Conservation (phyloP, 2,113 vertebrate genomes). For the Periophthalmus modestus region DNA sequence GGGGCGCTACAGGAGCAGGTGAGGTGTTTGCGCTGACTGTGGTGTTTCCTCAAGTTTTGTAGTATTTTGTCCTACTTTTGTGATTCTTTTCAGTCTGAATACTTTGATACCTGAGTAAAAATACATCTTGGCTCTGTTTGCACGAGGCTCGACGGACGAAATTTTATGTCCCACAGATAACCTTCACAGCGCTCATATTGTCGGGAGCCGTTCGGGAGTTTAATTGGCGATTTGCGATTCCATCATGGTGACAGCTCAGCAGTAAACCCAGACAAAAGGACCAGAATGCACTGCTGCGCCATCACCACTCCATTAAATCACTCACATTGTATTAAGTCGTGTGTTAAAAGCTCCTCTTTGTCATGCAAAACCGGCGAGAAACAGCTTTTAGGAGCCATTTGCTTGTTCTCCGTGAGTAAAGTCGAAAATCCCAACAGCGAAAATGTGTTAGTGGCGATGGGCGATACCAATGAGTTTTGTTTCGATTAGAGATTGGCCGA, state of each 20-base stretch:
- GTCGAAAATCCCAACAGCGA: no score
- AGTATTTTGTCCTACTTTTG: no score
- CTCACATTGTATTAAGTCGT: not conserved
- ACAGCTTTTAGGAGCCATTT: not conserved
- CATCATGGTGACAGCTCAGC: not conserved
- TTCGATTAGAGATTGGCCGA: no score
- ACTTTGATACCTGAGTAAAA: not conserved
- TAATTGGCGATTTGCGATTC: constrained; percentile 7
- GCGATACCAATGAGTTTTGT: no score
- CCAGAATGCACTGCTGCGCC: not conserved
- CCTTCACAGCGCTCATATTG: not conserved
- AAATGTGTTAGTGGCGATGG: no score
- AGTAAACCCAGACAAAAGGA: constrained; percentile 4
- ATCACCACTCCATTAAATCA: not conserved
- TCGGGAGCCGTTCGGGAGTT: not conserved
- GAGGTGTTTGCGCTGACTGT: not conserved
- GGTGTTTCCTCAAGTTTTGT: not conserved
- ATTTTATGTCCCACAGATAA: not conserved
- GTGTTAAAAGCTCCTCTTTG: not conserved
- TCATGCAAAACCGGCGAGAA: not conserved
- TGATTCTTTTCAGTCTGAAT: no score
- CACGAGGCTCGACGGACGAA: not conserved
- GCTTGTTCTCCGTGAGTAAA: not conserved
- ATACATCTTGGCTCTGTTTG: not conserved
- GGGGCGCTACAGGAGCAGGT: not conserved